Evolutionary conservation across 1,140 invertebrate genomes (phyloP).

Genomic region (Littorina saxatilis): DNA sequence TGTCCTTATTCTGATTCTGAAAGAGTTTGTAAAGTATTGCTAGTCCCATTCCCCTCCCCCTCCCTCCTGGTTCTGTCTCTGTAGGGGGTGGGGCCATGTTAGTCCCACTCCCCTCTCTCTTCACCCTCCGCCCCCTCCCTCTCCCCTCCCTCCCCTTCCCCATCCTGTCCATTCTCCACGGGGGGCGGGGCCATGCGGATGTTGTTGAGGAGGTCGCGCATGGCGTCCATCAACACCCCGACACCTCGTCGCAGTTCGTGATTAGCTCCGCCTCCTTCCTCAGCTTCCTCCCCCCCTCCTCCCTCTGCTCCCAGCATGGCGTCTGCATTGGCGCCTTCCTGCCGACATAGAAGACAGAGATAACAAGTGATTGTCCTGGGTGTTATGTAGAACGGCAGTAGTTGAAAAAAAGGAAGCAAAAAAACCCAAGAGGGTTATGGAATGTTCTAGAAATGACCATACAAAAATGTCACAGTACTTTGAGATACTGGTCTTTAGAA

Average conservation of each 20-base stretch:
- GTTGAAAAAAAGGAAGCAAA: too few species aligned
- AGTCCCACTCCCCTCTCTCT: constrained; percentile 55
- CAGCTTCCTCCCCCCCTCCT: constrained; percentile 47
- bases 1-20: too few species aligned
- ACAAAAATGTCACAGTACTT: too few species aligned
- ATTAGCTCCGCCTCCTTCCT: constrained; percentile 52
- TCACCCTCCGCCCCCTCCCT: constrained; percentile 39
- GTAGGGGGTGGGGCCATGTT: too few species aligned
- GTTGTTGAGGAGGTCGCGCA: constrained; percentile 84
- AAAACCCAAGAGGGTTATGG: too few species aligned
- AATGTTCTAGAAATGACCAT: too few species aligned
- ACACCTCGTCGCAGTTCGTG: constrained; percentile 81
- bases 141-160: constrained; percentile 56
- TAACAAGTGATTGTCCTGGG: too few species aligned
- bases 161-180: constrained; percentile 70
- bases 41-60: too few species aligned
- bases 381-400: too few species aligned
- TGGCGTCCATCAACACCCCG: constrained; percentile 82
- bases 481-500: too few species aligned
- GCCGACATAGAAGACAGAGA: constrained; percentile 29
- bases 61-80: too few species aligned
- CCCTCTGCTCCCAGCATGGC: not conserved
- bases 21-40: too few species aligned
- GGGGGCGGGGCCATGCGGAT: constrained; percentile 76
- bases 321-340: not conserved